phyloP scores from a whole-genome alignment of 37 sponge, comb jelly and placozoan species.

The Petrosia ficiformis region DNA sequence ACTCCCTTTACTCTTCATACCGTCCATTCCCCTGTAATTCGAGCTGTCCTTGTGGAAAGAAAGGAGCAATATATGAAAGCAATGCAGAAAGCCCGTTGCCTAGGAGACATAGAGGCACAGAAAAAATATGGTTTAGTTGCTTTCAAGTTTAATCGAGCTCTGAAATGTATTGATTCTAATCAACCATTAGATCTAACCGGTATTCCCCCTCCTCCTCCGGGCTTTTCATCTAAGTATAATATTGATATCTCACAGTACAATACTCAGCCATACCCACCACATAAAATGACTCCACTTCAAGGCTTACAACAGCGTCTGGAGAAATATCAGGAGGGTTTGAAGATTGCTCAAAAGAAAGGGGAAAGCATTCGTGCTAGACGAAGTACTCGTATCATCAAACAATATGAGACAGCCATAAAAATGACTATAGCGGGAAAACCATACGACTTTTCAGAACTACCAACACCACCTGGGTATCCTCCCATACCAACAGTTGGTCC shows the following conservation, averaged over 20 bases:
- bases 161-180: conserved; percentile 53
- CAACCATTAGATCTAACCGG: conserved; percentile 52
- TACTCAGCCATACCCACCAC: conserved; percentile 1
- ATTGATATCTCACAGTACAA: conserved; percentile 33
- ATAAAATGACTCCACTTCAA: conserved; percentile 43
- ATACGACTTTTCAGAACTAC: conserved; percentile 69
- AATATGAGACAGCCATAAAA: conserved; percentile 88
- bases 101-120: conserved; percentile 11
- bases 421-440: conserved; percentile 60
- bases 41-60: conserved; percentile 44
- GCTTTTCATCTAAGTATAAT: conserved; percentile 50
- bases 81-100: conserved; percentile 30
- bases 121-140: conserved; percentile 45
- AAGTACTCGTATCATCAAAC: conserved; percentile 84
- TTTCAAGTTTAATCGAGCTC: conserved; percentile 44
- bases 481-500: conserved; percentile 66
- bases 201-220: conserved; percentile 83
- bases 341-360: conserved; percentile 79
- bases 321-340: conserved; percentile 68
- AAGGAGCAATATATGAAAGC: conserved; percentile 66
- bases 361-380: conserved; percentile 76
- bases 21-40: too few species aligned
- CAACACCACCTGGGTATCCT: conserved; percentile 92
- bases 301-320: conserved; percentile 76
- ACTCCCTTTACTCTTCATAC: too few species aligned